Base-by-base conservation (phyloP, 2,888 invertebrate species). In the Athalia cordata region DNA sequence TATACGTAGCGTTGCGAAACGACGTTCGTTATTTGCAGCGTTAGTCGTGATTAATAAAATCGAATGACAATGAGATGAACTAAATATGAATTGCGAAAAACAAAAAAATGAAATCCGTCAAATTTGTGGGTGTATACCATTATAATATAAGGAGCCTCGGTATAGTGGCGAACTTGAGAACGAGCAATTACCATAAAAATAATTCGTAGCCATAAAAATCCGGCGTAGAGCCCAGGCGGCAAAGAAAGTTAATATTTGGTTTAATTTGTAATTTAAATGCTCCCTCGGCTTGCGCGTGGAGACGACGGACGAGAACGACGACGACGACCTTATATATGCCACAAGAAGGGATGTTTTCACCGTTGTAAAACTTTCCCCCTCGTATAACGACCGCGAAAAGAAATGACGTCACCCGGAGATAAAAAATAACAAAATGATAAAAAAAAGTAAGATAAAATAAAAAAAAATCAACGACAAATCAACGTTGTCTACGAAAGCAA, bases 221-320 rank as follows among this genome's bases (percentile, higher is more conserved):
- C 75, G 62, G 43, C 75, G 62, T 50, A 75, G 64, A 62, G 61
- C 50, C 13, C 62, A n/a, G 62, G 55, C 45, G 57, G 59, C 13
- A 72, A 72, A 75, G 75, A 75, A 75, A 75, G 75, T 75, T 75
- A 75, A 75, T 75, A 62, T 75, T 75, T 75, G 75, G 62, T 75
- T 75, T 75, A 75, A 75, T 75, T 75, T 75, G 75, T 75, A 62
- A 75, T 75, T 75, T 75, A 75, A 75, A 75, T 75, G 75, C 64
- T 61, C 61, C 64, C 61, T 52, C 59, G 75, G 75, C 62, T 11
- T 49, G 29, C 62, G 62, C 61, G 72, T 9, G 15, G 43, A 72
- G 57, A 72, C 75, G 50, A 64, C 49, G 50, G 11, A 11, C 50
- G 62, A 29, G 29, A 29, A 29, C 29, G 29, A 29, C 29, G 29